Evolutionary conservation across 2,113 vertebrate species (phyloP).

Genomic region (Platycercus adscitus): DNA sequence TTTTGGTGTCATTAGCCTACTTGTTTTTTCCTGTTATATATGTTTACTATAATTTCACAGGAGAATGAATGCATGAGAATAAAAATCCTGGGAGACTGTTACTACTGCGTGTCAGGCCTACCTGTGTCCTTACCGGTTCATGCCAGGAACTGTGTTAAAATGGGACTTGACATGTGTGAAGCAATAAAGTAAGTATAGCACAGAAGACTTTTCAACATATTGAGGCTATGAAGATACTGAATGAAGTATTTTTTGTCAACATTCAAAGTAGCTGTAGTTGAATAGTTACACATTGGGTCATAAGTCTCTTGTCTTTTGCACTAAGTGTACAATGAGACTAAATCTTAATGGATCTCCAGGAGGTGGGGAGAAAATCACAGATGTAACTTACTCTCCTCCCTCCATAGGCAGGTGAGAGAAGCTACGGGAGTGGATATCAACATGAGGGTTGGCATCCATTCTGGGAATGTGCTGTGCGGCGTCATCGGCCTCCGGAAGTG

Average conservation of each 20-base stretch:
- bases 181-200: slow-evolving; percentile 92
- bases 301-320: not conserved
- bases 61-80: slow-evolving; percentile 99
- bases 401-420: slow-evolving; percentile 89
- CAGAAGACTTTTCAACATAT: not conserved
- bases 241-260: not conserved
- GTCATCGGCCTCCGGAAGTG: slow-evolving; percentile 97
- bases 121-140: slow-evolving; percentile 95
- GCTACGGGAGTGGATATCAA: slow-evolving; percentile 96
- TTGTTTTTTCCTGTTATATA: not conserved
- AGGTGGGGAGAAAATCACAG: not conserved
- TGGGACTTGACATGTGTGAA: slow-evolving; percentile 99
- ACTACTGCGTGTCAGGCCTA: slow-evolving; percentile 97
- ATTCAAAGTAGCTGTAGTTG: not conserved
- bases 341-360: not conserved
- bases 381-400: not conserved
- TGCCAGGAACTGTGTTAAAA: slow-evolving; percentile 98
- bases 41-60: slow-evolving; percentile 62
- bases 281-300: not conserved
- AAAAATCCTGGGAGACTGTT: slow-evolving; percentile 98
- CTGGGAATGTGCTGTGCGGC: slow-evolving; percentile 94
- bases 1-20: not conserved
- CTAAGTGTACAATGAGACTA: not conserved
- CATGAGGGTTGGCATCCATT: slow-evolving; percentile 98
- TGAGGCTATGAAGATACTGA: not conserved